These are phyloP conservation scores for Geotrupes spiniger DNA, from an alignment of 2,888 invertebrate genomes.

Conservation along the genomic window DNA sequence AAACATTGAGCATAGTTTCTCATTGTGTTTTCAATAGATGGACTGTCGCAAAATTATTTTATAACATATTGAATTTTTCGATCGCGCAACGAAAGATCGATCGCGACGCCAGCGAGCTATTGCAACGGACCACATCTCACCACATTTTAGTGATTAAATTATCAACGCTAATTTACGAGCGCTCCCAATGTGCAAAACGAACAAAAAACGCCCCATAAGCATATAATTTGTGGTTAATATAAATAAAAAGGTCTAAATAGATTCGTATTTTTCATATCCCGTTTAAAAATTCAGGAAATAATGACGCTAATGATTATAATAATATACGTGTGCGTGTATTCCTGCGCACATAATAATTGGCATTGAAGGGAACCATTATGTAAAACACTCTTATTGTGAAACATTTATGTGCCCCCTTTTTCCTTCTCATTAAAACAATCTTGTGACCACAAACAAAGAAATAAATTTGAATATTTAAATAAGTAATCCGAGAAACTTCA, in stretches of 20 bases:
- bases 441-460: slow-evolving; percentile 20
- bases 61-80: too few relatives aligned
- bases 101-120: too few relatives aligned
- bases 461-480: slow-evolving; percentile 22
- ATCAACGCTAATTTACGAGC: too few relatives aligned
- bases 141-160: too few relatives aligned
- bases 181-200: too few relatives aligned
- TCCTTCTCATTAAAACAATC: slow-evolving; percentile 10
- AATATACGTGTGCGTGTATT: slow-evolving; percentile 18
- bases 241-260: slow-evolving; percentile 12
- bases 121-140: too few relatives aligned
- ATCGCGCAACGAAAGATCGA: too few relatives aligned
- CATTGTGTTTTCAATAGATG: too few relatives aligned
- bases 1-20: too few relatives aligned
- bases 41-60: too few relatives aligned
- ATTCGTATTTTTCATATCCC: slow-evolving; percentile 13
- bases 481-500: too few relatives aligned
- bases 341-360: slow-evolving; percentile 16
- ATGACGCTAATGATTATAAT: slow-evolving; percentile 20
- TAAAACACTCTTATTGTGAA: slow-evolving; percentile 18
- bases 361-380: slow-evolving; percentile 15
- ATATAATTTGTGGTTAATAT: slow-evolving; percentile 7
- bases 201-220: too few relatives aligned
- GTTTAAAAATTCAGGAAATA: slow-evolving; percentile 13
- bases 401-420: slow-evolving; percentile 12